Evolutionary conservation across 2,113 vertebrate genomes (phyloP), one percentile per base, ranked within the genome.

Genomic region (Entomyzon cyanotis): DNA sequence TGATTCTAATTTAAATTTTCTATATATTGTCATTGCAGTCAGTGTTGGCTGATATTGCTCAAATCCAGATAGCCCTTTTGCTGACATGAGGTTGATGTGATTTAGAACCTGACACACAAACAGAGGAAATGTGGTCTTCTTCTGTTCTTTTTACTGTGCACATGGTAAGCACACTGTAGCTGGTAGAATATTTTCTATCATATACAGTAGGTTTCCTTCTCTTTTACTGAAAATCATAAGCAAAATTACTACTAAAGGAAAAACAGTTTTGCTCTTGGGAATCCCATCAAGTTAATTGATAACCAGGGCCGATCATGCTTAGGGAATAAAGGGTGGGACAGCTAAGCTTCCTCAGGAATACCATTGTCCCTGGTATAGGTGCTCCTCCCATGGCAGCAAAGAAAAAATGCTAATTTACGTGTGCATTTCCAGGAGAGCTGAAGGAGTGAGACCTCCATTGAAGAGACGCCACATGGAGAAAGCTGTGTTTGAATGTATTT

Each of bases 51-150:
- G 91, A 89, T 83, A 77, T 78, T 96, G 70, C 93, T 84, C 65
- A 94, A 83, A 94, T 93, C 93, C 94, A 96, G 90, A 81, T 93
- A 90, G 94, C 75, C 53, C 78, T 91, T 95, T 92, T 89, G 50
- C 76, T 95, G 84, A 42, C 75, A 46, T 76, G 89, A 93, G 47
- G 46, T 47, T 88, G 52, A 87, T 53, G 31, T 73, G 73, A 93
- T 93, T 95, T 93, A 96, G 91, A 91, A 97, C 81, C 94, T 96
- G 94, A 89, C 63, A 91, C 90, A n/a, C 82, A 94, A 97, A 95
- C 39, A 96, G 86, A 94, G 69, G 44, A 69, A 62, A 23, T 70
- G 56, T 41, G 27, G 90, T 93, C 41, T 73, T 71, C 67, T 90
- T 95, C 21, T 75, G 15, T 81, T 93, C 23, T 21, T 69, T 95